Evolutionary conservation across 2,888 invertebrate species (phyloP), one percentile per base, ranked within the genome.

Genomic region (Drosophila cognata): DNA sequence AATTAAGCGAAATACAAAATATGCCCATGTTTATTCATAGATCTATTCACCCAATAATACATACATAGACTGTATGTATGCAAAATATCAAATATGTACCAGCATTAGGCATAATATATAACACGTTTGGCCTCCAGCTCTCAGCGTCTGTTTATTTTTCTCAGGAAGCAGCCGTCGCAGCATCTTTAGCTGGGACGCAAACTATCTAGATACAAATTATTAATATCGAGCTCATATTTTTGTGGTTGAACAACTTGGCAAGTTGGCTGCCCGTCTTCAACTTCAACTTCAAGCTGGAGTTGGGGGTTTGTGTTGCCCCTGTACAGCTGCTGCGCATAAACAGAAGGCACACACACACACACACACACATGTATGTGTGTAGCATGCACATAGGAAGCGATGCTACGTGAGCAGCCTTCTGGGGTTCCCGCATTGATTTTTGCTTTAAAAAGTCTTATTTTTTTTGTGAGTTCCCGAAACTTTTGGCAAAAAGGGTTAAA

Each of bases 191-290:
- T 48, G 57, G 69, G 51, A 63, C 52, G 52, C 62, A 69, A 79
- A 71, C 74, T 91, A 90, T 91, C 90, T 81, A 90, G 91, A 91
- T 91, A 89, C 90, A 91, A 91, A 88, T 91, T 91, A 91, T 91
- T 91, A 91, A 89, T 88, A 91, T 90, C 88, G 86, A 84, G 84
- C 89, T 89, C 91, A 85, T 91, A 89, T 88, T 79, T 90, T 88
- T 88, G 84, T 74, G 82, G 61, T 70, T 69, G 71, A 80, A 82
- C 81, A 82, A 79, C 73, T 84, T 80, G 82, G 82, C 82, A 84
- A 88, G 74, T 87, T 82, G 72, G 68, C 68, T 79, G 77, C 76
- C 67, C 78, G 80, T 78, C 80, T 80, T 79, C 73, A 72, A 76
- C 78, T 76, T 80, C 57, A 28, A 28, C 38, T 38, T 56, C 28